Base-by-base conservation (phyloP, 2,888 invertebrate species). In the Thelaira solivaga region DNA sequence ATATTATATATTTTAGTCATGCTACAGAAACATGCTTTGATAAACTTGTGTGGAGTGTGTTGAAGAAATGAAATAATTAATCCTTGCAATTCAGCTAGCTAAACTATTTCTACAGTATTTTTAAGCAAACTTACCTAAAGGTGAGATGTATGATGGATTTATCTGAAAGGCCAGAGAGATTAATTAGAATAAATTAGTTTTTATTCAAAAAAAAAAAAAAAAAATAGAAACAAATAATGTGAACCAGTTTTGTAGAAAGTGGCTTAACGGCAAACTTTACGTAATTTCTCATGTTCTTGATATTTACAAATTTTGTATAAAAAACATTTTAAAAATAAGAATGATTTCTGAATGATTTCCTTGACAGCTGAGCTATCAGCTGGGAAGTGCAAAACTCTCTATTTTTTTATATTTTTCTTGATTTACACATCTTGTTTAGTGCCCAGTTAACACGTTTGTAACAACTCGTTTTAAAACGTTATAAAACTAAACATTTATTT, bases 1-100 rank as follows among this genome's bases (percentile, higher is more conserved):
- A n/a, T n/a, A n/a, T n/a, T 43, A 18, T 4, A n/a, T 53, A 18
- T 31, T 29, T n/a, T 43, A 43, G 31, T 61, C 61, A 47, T 61
- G 61, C 61, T 20, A 22, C n/a, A 29, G 7, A 34, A 10, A 10
- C 36, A 55, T 55, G 55, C 36, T 13, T 31, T 51, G 11, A n/a
- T n/a, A 51, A 51, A 31, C 18, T 31, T n/a, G n/a, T n/a, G n/a
- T n/a, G 18, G 29, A 8, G 51, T 31, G 31, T 18, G 18, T 20
- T 51, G 18, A 31, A 11, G 18, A 31, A n/a, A n/a, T n/a, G n/a
- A 31, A 31, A 20, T 18, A 51, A 29, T 49, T 51, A 1, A 51
- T 31, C 2, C 20, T 51, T 31, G 0, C 0, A 51, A 20, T 20
- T 31, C 13, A 3, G 31, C 1, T 11, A 45, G n/a, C 11, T 6